Conservation (phyloP, 2,888 invertebrate species). For the Noctua comes region DNA sequence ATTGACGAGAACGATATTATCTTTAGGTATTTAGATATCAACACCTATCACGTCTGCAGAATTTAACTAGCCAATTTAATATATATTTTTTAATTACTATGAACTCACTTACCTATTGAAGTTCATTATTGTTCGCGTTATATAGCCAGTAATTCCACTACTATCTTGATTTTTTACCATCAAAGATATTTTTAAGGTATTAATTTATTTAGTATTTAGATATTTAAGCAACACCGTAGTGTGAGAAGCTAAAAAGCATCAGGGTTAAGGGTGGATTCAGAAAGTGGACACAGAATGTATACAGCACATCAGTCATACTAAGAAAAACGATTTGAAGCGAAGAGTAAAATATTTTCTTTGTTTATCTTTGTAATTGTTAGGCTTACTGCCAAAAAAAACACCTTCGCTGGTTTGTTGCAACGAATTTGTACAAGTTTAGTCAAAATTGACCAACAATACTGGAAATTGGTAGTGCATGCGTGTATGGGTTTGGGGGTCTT, state of each 20-base stretch:
- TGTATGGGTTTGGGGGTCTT: not conserved
- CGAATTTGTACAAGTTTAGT: not conserved
- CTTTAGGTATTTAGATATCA: not conserved
- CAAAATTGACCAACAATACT: not conserved
- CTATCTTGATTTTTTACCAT: not conserved
- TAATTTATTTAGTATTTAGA: constrained; percentile 31
- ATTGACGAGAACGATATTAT: not conserved
- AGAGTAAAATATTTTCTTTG: not conserved
- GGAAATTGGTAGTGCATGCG: not conserved
- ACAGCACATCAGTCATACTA: constrained; percentile 22
- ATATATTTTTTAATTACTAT: constrained; percentile 1
- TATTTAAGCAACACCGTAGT: constrained; percentile 69
- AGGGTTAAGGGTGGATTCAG: constrained; percentile 63
- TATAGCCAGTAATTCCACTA: not conserved
- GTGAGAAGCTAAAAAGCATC: constrained; percentile 84
- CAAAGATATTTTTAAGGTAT: not conserved
- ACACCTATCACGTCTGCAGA: not conserved
- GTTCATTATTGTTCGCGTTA: not conserved
- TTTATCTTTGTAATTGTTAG: not conserved
- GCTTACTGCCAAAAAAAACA: not conserved
- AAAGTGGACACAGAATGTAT: constrained; percentile 47
- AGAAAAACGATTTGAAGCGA: constrained; percentile 20
- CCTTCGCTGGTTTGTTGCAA: not conserved
- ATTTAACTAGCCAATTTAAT: not conserved
- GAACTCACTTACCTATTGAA: constrained; percentile 29